A percentile compares a stretch with the other conserved stretches of the same genome.
Conservation (phyloP, 2,113 vertebrate species). For the Sterna hirundo region DNA sequence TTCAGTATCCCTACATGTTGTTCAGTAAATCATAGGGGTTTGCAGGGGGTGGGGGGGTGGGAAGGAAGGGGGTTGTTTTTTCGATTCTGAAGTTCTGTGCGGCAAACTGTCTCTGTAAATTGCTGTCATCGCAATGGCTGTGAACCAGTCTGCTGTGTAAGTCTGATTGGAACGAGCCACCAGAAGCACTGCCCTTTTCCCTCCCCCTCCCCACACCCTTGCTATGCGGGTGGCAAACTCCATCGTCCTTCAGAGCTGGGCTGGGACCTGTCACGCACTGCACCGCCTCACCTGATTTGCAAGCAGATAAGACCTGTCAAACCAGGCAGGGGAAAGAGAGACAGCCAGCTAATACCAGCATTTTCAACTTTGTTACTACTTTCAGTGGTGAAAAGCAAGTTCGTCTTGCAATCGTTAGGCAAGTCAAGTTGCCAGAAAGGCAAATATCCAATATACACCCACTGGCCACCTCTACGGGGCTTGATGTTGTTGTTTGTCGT, state of each 20-base stretch:
- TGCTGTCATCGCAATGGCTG: neutral
- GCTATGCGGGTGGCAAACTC: neutral
- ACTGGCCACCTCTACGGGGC: constrained; percentile 3
- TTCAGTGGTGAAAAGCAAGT: constrained; percentile 34
- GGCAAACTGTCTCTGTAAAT: neutral
- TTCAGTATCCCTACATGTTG: constrained; percentile 1
- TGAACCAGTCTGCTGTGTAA: neutral
- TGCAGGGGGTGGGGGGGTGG: neutral
- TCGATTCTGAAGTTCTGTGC: constrained; percentile 31
- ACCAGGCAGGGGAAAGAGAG: neutral
- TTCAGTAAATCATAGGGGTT: neutral
- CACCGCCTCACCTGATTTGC: neutral
- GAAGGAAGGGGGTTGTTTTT: constrained; percentile 3
- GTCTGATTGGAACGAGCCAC: neutral
- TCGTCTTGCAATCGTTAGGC: neutral
- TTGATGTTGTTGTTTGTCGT: constrained; percentile 52
- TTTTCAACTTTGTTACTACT: constrained; percentile 28
- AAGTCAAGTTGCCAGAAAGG: constrained; percentile 20
- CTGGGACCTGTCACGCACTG: neutral
- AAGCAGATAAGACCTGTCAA: neutral
- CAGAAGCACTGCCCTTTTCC: neutral
- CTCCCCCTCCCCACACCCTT: neutral
- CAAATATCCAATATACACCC: constrained; percentile 44
- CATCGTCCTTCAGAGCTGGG: neutral
- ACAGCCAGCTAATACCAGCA: neutral